These are phyloP conservation scores for Oscheius sp. DNA, from an alignment of 2,888 invertebrate species.

Conservation along the genomic window DNA sequence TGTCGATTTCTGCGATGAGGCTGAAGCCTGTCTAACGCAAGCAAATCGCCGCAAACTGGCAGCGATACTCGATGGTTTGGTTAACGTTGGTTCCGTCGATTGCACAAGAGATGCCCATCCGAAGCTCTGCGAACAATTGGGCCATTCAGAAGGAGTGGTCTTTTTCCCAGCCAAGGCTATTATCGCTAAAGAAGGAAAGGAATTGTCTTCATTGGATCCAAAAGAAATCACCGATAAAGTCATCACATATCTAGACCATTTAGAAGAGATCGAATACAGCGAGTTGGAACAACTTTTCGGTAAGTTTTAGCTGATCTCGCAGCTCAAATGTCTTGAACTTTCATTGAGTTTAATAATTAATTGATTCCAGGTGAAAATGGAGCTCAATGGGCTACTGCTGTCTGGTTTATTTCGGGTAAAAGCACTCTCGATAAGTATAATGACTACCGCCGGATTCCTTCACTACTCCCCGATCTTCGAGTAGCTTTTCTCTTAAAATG, in stretches of 20 bases:
- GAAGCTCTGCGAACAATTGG: constrained; percentile 73
- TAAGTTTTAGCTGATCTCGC: neutral
- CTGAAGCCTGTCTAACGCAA: constrained; percentile 42
- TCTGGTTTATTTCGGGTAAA: constrained; percentile 44
- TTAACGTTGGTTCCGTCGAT: constrained; percentile 75
- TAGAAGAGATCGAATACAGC: constrained; percentile 75
- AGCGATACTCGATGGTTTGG: constrained; percentile 77
- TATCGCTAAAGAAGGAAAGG: constrained; percentile 59
- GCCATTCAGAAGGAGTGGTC: constrained; percentile 65
- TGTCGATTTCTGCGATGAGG: constrained; percentile 74
- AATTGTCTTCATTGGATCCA: constrained; percentile 71
- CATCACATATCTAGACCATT: constrained; percentile 77
- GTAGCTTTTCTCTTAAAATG: neutral
- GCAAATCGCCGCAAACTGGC: constrained; percentile 77
- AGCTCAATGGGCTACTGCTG: constrained; percentile 34
- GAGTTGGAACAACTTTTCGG: constrained; percentile 75
- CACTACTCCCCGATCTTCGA: constrained; percentile 24
- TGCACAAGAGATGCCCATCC: constrained; percentile 72
- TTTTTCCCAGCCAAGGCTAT: constrained; percentile 70
- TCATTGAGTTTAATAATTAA: neutral
- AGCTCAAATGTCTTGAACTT: constrained; percentile 23
- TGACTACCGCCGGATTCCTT: constrained; percentile 43
- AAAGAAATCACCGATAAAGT: constrained; percentile 77
- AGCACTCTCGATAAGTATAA: constrained; percentile 31
- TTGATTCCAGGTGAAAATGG: constrained; percentile 21